Conservation (phyloP, 2,888 invertebrate species). For the Pandemis heparana region DNA sequence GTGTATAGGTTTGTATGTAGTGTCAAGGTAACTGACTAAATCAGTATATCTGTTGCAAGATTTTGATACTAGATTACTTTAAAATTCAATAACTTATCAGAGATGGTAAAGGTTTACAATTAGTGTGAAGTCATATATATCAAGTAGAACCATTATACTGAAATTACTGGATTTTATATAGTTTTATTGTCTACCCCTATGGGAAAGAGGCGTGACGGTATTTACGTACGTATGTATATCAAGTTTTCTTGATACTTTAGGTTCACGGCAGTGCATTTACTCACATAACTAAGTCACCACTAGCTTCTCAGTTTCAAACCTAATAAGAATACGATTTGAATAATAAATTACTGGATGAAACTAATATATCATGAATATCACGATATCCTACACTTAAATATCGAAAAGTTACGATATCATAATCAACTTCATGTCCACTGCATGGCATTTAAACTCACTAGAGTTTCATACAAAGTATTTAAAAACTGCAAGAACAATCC, state of each 20-base stretch:
- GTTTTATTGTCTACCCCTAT: slow-evolving; percentile 1
- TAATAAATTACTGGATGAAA: slow-evolving; percentile 31
- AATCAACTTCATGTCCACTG: slow-evolving; percentile 27
- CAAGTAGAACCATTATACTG: not conserved
- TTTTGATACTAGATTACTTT: not conserved
- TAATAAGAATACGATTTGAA: slow-evolving; percentile 22
- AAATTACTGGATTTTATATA: slow-evolving; percentile 5
- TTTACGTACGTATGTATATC: not conserved
- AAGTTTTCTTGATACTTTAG: slow-evolving; percentile 18
- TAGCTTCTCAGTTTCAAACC: slow-evolving; percentile 18
- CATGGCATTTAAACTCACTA: slow-evolving; percentile 30
- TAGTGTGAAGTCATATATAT: not conserved
- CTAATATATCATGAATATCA: slow-evolving; percentile 39
- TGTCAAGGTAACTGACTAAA: too few relatives aligned
- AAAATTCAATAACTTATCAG: not conserved
- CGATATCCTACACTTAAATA: slow-evolving; percentile 28
- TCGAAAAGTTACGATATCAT: slow-evolving; percentile 13
- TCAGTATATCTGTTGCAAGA: not conserved
- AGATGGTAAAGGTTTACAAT: not conserved
- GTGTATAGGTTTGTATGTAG: too few relatives aligned
- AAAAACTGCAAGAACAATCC: too few relatives aligned
- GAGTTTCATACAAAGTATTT: not conserved
- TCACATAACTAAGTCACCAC: slow-evolving; percentile 9
- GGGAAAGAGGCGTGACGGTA: too few relatives aligned
- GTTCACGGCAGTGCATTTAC: slow-evolving; percentile 32